phyloP scores from a whole-genome alignment of 1,140 invertebrate genomes.

The Drosophila nannoptera region DNA sequence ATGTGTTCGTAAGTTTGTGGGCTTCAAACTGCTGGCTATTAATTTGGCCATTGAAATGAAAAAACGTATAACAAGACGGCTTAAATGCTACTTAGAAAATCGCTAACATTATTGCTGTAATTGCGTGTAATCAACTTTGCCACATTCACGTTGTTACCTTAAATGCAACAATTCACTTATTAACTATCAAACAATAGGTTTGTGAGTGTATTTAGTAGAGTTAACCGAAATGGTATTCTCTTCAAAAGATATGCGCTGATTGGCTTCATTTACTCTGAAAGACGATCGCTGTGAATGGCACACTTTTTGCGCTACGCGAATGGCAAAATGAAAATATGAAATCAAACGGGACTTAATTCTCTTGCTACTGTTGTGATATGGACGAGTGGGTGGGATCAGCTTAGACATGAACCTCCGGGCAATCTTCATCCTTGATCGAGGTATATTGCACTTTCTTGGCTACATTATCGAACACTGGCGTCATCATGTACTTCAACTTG shows the following conservation, averaged over 20 bases:
- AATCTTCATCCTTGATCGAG: conserved; percentile 82
- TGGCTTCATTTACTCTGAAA: conserved; percentile 3
- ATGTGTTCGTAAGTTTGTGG: conserved; percentile 32
- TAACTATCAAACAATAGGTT: conserved; percentile 63
- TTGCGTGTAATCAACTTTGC: conserved; percentile 42
- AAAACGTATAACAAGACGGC: conserved; percentile 58
- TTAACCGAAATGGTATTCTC: conserved; percentile 26
- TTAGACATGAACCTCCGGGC: conserved; percentile 79
- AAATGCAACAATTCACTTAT: conserved; percentile 75
- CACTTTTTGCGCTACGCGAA: conserved; percentile 64
- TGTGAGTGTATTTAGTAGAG: conserved; percentile 24
- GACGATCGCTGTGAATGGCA: conserved; percentile 62
- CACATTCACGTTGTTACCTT: conserved; percentile 43
- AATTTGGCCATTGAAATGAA: conserved; percentile 37
- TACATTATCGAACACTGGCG: conserved; percentile 84
- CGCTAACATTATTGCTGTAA: conserved; percentile 58
- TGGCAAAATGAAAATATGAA: conserved; percentile 45
- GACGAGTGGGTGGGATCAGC: conserved; percentile 11
- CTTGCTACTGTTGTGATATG: conserved; percentile 30
- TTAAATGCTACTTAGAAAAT: conserved; percentile 67
- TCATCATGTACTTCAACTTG: conserved; percentile 81
- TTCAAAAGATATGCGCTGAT: conserved; percentile 40
- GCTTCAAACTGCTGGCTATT: conserved; percentile 5
- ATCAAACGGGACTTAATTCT: conserved; percentile 31
- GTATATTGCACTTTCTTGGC: conserved; percentile 87